phyloP scores from a whole-genome alignment of 2,888 invertebrate species.

The Camponotus fellah region DNA sequence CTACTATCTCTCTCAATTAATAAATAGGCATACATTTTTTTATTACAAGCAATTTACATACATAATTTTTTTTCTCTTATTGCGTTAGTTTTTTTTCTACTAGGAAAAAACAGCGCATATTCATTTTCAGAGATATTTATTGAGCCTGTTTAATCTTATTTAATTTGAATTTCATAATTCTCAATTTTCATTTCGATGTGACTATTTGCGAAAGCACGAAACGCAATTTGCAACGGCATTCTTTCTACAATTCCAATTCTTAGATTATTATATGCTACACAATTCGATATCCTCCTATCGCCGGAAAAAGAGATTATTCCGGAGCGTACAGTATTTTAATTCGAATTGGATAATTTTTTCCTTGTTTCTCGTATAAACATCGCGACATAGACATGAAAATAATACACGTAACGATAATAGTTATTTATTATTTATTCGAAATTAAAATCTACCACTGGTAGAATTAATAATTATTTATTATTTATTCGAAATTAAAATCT shows the following conservation, averaged over 20 bases:
- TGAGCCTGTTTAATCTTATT: background rate
- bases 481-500: constrained; percentile 24
- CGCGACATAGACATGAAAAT: background rate
- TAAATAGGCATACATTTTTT: background rate
- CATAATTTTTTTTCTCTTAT: background rate
- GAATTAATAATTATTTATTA: constrained; percentile 7
- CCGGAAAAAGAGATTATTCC: background rate
- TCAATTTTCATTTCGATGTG: background rate
- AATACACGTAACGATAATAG: background rate
- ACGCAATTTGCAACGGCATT: background rate
- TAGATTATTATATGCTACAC: background rate
- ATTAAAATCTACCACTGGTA: constrained; percentile 15
- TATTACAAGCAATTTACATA: background rate
- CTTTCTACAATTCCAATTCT: background rate
- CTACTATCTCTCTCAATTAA: background rate
- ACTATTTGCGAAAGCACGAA: background rate
- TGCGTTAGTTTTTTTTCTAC: background rate
- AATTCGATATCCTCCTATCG: background rate
- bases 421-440: constrained; percentile 10
- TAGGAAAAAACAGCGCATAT: background rate
- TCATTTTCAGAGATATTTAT: background rate
- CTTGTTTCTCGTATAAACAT: background rate
- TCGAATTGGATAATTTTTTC: constrained; percentile 19
- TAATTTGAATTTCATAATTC: background rate
- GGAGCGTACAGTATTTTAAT: constrained; percentile 15